Percentiles rank a stretch among this genome's conserved stretches.
phyloP scores from a whole-genome alignment of 1,140 invertebrate species.

The Drosophila sucinea region DNA sequence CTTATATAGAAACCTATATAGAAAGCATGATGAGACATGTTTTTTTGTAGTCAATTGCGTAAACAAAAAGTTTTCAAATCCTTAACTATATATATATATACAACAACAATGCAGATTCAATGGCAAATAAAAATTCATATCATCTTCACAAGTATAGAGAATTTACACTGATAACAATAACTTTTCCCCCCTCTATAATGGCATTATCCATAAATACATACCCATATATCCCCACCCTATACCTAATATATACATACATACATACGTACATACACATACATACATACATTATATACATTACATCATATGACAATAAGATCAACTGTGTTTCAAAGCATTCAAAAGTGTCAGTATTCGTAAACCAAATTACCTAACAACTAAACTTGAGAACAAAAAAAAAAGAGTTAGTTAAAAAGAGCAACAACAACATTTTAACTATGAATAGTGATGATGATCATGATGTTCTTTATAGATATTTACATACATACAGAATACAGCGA shows the following conservation, averaged over 20 bases:
- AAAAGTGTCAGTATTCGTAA: conserved; percentile 78
- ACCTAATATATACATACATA: conserved; percentile 28
- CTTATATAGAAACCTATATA: conserved; percentile 11
- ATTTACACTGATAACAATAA: conserved; percentile 15
- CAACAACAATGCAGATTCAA: conserved; percentile 59
- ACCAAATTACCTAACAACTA: conserved; percentile 73
- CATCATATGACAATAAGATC: conserved; percentile 82
- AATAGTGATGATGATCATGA: conserved; percentile 60
- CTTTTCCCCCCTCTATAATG: conserved; percentile 41
- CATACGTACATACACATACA: conserved; percentile 40
- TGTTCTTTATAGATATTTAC: conserved; percentile 78
- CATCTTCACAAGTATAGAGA: conserved; percentile 52
- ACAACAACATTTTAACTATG: conserved; percentile 53
- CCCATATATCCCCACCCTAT: conserved; percentile 27
- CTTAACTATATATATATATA: conserved; percentile 31
- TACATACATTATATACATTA: conserved; percentile 44
- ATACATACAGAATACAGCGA: conserved; percentile 63
- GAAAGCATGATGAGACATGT: conserved; percentile 75
- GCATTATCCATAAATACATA: conserved; percentile 51
- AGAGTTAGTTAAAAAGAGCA: not conserved
- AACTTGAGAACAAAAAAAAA: conserved; percentile 33
- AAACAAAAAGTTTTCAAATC: conserved; percentile 35
- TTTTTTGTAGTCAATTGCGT: conserved; percentile 73
- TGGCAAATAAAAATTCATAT: conserved; percentile 53
- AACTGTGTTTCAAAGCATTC: conserved; percentile 80